Conservation (phyloP, 2,113 vertebrate genomes). For the Anolis carolinensis region DNA sequence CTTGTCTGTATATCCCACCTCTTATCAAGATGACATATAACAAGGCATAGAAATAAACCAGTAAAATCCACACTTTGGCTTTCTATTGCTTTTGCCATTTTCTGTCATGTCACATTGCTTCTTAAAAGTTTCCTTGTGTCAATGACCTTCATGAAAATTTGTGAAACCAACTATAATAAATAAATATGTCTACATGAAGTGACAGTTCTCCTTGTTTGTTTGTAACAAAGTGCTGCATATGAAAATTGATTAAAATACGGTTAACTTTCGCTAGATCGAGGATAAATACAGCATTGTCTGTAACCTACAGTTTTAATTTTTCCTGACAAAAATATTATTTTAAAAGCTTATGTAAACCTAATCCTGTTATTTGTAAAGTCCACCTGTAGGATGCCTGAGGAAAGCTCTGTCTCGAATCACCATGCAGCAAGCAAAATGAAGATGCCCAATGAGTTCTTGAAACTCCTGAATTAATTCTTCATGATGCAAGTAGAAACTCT, state of each 20-base stretch:
- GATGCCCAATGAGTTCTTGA: too few relatives aligned
- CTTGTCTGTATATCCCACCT: neutral
- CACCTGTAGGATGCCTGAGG: too few relatives aligned
- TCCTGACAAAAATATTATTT: too few relatives aligned
- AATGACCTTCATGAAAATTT: neutral
- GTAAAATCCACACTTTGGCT: neutral
- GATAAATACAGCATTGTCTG: too few relatives aligned
- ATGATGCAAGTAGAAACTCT: too few relatives aligned
- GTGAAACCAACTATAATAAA: neutral
- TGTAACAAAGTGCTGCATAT: neutral
- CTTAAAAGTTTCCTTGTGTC: neutral
- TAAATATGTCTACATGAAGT: neutral
- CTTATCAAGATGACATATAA: neutral
- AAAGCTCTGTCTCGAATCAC: too few relatives aligned
- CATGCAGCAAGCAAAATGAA: too few relatives aligned
- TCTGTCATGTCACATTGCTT: neutral
- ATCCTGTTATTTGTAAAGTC: too few relatives aligned
- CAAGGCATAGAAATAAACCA: neutral
- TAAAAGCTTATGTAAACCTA: too few relatives aligned
- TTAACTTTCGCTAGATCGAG: too few relatives aligned
- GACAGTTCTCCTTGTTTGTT: neutral
- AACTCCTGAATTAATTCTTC: too few relatives aligned
- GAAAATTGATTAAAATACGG: neutral
- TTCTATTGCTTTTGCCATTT: neutral
- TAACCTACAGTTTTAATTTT: too few relatives aligned